Base-by-base conservation (phyloP, 2,797 vertebrate species). In the Mallotus villosus region DNA sequence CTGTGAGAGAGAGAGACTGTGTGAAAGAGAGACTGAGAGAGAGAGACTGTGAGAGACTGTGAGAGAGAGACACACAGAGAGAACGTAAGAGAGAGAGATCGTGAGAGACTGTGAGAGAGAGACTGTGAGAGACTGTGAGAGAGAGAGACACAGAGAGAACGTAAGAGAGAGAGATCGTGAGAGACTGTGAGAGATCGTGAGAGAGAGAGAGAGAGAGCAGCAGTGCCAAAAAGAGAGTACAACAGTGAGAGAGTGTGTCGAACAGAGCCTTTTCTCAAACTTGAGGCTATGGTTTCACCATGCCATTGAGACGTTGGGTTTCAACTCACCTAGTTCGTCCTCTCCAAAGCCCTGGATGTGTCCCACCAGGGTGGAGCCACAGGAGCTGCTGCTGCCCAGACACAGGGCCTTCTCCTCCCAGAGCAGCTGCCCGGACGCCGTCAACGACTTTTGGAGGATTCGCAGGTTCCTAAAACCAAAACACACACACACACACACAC, bases 381-480 rank as follows among this genome's bases (percentile, higher is more conserved):
- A 99, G 55, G 95, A 94, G 22, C 92, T 91, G 60, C 92, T 86
- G 12, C 93, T 94, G 81, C 96, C 95, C 58, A 99, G 91, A 88
- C 98, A 99, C 70, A 99, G 92, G 72, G 96, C 90, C 81, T 97
- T 98, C 85, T 99, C 97, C 90, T 95, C 95, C 97, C 97, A 99
- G 72, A 94, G 92, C 70, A 89, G 92, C 58, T 87, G 88, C 34
- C 94, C 92, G 68, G 89, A 93, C 68, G 90, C 89, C 61, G 92
- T 87, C 9, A 76, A 70, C 0, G 93, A 92, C 90, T 95, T 96
- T 87, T 98, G 96, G 75, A 99, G 95, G 74, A 97, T 97, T 90
- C 96, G 92, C 89, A 99, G 94, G 90, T 98, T 97, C 76, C 98
- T 99, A 76, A 71, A 72, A 81, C 34, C 81, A 72, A 81, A 46